phyloP scores from a whole-genome alignment of 2,797 vertebrate genomes.

The Sphenodon punctatus region DNA sequence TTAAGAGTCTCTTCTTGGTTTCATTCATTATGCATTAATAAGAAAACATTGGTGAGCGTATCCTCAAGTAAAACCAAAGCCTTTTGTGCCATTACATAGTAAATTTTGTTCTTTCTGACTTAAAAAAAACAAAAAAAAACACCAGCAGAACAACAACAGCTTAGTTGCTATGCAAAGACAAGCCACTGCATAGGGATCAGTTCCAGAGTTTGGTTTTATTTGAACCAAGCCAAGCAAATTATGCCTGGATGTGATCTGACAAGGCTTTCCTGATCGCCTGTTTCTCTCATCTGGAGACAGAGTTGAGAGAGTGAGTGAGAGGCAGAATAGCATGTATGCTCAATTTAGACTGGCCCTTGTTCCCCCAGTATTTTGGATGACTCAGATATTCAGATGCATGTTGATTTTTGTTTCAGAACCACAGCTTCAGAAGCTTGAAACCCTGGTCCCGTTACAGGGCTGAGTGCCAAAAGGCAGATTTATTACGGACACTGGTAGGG shows the following conservation, averaged over 20 bases:
- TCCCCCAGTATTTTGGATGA: background rate
- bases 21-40: constrained; percentile 71
- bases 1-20: constrained; percentile 64
- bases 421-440: background rate
- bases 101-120: constrained; percentile 68
- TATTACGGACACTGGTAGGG: constrained; percentile 55
- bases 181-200: constrained; percentile 64
- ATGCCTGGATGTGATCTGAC: constrained; percentile 45
- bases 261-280: constrained; percentile 46
- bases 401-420: background rate
- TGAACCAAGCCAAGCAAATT: constrained; percentile 61
- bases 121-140: constrained; percentile 37
- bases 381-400: accelerated
- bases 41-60: constrained; percentile 33
- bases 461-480: constrained; percentile 54
- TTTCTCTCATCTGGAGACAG: constrained; percentile 40
- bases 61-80: constrained; percentile 36
- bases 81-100: constrained; percentile 64
- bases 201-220: constrained; percentile 69
- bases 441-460: background rate
- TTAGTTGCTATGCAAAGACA: constrained; percentile 76
- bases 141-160: constrained; percentile 29
- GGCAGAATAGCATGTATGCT: constrained; percentile 15
- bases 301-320: constrained; percentile 18
- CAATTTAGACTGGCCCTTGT: background rate